Evolutionary conservation across 2,888 invertebrate species (phyloP).

Genomic region (Morpho deidamia): DNA sequence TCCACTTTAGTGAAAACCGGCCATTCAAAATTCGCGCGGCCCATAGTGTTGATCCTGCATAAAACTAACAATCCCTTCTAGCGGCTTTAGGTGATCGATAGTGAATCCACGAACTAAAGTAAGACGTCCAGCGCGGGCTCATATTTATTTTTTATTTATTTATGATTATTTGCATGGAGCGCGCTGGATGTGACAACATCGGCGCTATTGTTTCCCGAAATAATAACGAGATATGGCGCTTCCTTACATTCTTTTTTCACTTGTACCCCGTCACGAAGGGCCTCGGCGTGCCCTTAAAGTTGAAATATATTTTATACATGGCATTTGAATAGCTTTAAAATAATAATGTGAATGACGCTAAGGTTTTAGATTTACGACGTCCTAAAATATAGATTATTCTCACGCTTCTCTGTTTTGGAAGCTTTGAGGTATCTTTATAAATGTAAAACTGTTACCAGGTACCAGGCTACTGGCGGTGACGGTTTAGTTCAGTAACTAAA

Average conservation of each 20-base stretch:
- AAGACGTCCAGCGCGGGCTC: conserved; percentile 62
- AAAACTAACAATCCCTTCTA: conserved; percentile 33
- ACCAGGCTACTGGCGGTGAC: no score
- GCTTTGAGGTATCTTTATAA: no score
- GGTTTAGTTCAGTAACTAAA: no score
- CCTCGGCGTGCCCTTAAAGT: conserved; percentile 29
- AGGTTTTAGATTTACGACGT: conserved; percentile 41
- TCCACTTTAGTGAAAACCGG: no score
- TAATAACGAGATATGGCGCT: conserved; percentile 75
- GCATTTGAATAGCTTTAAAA: conserved; percentile 62
- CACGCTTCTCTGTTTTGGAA: conserved; percentile 29
- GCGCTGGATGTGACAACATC: conserved; percentile 68
- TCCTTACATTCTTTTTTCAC: conserved; percentile 40
- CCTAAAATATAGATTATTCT: conserved; percentile 45
- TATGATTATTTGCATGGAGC: conserved; percentile 75
- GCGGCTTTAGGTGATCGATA: conserved; percentile 32
- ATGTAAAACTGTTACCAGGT: no score
- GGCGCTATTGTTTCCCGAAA: conserved; percentile 73
- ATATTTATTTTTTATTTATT: conserved; percentile 76
- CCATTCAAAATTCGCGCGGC: no score
- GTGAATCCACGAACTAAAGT: conserved; percentile 53
- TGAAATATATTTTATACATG: conserved; percentile 55
- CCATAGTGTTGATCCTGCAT: no score
- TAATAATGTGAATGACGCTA: conserved; percentile 49
- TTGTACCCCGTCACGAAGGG: conserved; percentile 52